phyloP scores from a whole-genome alignment of 2,888 invertebrate species.

The Eugnorisma glareosa region DNA sequence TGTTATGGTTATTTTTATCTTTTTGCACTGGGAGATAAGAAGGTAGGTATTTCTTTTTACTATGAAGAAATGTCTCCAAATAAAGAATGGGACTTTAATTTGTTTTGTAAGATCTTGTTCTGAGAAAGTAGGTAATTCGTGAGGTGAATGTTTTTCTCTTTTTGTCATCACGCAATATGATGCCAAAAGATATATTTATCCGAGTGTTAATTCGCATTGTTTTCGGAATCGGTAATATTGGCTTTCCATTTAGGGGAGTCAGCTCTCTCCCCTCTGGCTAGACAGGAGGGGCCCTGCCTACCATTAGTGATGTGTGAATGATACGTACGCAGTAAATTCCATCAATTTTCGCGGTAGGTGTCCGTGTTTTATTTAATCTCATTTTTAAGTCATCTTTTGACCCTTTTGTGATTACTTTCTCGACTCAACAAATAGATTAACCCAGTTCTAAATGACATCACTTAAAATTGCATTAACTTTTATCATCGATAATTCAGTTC shows the following conservation, averaged over 20 bases:
- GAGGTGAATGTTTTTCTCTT: slow-evolving; percentile 22
- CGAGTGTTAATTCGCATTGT: slow-evolving; percentile 32
- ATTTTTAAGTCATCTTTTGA: slow-evolving; percentile 16
- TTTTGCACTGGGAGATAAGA: slow-evolving; percentile 27
- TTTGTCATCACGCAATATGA: slow-evolving; percentile 29
- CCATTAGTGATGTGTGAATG: slow-evolving; percentile 28
- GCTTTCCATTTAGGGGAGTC: slow-evolving; percentile 38
- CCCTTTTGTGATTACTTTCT: slow-evolving; percentile 45
- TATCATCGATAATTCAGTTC: slow-evolving; percentile 45
- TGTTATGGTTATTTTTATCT: slow-evolving; percentile 40
- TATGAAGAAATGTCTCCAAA: slow-evolving; percentile 7
- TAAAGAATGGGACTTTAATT: slow-evolving; percentile 19
- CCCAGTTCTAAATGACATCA: slow-evolving; percentile 51
- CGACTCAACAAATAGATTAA: slow-evolving; percentile 51
- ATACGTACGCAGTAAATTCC: slow-evolving; percentile 19
- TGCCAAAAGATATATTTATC: slow-evolving; percentile 38
- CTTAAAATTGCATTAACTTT: slow-evolving; percentile 47
- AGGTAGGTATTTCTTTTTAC: slow-evolving; percentile 9
- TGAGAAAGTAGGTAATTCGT: slow-evolving; percentile 4
- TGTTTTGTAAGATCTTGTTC: slow-evolving; percentile 7
- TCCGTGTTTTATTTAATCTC: slow-evolving; percentile 7
- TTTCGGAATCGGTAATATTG: slow-evolving; percentile 34
- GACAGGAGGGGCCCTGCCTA: slow-evolving; percentile 21
- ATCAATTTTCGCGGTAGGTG: not conserved
- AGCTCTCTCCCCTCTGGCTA: slow-evolving; percentile 44